A percentile compares a stretch with the other conserved stretches of the same genome.
Evolutionary conservation across 2,113 vertebrate genomes (phyloP).

Genomic region (Rhinoderma darwinii): DNA sequence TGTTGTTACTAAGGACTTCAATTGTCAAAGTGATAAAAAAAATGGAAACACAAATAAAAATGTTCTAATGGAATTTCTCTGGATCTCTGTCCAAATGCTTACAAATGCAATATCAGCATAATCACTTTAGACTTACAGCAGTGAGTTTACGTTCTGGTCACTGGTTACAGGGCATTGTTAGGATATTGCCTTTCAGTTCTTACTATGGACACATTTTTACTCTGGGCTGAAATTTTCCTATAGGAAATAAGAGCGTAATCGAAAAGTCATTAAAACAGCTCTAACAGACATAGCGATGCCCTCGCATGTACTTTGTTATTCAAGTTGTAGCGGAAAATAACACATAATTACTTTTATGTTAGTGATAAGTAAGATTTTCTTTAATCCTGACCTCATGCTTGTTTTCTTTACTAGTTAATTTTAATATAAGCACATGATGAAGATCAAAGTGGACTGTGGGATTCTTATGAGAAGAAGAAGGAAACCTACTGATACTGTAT

Average conservation of each 20-base stretch:
- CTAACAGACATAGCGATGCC: constrained; percentile 2
- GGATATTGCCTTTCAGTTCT: background rate
- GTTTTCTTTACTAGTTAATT: constrained; percentile 23
- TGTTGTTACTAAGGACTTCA: constrained; percentile 41
- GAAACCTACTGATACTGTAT: background rate
- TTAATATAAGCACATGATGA: constrained; percentile 25
- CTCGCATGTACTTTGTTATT: background rate
- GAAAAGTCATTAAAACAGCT: constrained; percentile 18
- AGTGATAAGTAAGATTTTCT: constrained; percentile 38
- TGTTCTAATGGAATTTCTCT: constrained; percentile 25
- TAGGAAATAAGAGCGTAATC: background rate
- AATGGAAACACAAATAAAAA: constrained; percentile 27
- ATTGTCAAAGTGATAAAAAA: constrained; percentile 39
- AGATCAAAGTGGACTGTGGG: constrained; percentile 31
- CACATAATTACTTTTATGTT: constrained; percentile 47
- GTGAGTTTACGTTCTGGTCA: constrained; percentile 36
- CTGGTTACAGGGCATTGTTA: constrained; percentile 14
- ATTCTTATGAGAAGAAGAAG: constrained; percentile 22
- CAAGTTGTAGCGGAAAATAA: constrained; percentile 24
- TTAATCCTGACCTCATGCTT: background rate
- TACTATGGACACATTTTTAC: background rate
- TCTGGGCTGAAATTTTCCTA: constrained; percentile 1
- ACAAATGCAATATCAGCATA: constrained; percentile 19
- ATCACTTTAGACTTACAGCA: constrained; percentile 4
- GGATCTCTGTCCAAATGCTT: constrained; percentile 20